Conservation (phyloP, 2,113 vertebrate species). For the Meriones unguiculatus region DNA sequence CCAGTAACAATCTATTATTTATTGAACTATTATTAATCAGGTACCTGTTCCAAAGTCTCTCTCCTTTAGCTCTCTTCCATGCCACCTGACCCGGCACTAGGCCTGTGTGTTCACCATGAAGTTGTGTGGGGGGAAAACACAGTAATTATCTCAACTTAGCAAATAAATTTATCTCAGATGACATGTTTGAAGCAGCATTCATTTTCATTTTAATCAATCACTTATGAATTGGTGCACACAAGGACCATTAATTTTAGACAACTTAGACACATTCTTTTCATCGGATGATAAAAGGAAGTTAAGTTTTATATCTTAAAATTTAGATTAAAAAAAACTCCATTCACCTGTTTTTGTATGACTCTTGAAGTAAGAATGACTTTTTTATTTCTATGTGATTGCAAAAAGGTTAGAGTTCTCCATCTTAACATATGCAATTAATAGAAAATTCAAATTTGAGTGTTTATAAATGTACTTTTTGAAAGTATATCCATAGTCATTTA, state of each 20-base stretch:
- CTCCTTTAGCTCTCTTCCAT: neutral
- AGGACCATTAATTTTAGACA: conserved; percentile 27
- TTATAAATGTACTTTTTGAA: neutral
- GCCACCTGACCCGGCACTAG: neutral
- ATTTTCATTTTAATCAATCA: conserved; percentile 35
- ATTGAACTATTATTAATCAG: neutral
- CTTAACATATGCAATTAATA: neutral
- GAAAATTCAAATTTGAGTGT: conserved; percentile 17
- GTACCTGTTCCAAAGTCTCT: neutral
- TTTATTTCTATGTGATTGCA: conserved; percentile 16
- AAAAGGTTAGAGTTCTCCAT: neutral
- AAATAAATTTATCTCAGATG: conserved; percentile 1
- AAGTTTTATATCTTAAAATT: conserved; percentile 7
- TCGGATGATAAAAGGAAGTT: neutral
- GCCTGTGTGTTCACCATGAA: neutral
- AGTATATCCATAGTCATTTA: conserved; percentile 17
- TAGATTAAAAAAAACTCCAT: neutral
- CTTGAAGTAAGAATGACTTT: neutral
- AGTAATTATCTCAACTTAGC: neutral
- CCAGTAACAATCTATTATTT: conserved; percentile 4
- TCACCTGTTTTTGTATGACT: neutral
- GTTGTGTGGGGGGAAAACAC: neutral
- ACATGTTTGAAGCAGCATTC: neutral
- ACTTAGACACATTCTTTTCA: neutral
- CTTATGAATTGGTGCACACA: neutral